phyloP scores from a whole-genome alignment of 2,797 vertebrate genomes.

The Tokudaia tokunoshimensis region DNA sequence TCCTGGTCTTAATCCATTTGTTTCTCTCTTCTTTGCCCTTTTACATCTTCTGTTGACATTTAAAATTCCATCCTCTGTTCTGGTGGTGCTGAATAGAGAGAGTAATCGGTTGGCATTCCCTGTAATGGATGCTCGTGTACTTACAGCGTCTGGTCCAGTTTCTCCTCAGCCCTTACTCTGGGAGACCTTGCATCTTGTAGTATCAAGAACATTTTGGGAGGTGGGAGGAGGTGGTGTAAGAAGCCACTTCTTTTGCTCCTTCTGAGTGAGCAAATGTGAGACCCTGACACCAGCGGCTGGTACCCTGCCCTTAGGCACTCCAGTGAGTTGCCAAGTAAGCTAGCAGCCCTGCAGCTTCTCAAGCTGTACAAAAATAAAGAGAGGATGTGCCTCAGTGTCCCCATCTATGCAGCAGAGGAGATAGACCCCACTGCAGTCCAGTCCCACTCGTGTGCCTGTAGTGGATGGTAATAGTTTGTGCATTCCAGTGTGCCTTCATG shows the following conservation, averaged over 20 bases:
- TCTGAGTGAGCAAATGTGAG: neutral
- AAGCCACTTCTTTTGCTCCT: neutral
- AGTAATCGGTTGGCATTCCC: conserved; percentile 69
- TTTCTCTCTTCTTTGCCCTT: conserved; percentile 65
- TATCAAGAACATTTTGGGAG: conserved; percentile 17
- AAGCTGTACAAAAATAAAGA: neutral
- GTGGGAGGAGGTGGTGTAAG: neutral
- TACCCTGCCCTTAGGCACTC: neutral
- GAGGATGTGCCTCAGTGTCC: neutral
- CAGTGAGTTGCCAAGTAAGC: neutral
- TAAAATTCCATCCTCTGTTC: conserved; percentile 67
- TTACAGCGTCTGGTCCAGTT: conserved; percentile 65
- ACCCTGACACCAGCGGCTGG: neutral
- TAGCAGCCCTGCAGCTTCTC: neutral
- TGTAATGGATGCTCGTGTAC: conserved; percentile 52
- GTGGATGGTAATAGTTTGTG: neutral
- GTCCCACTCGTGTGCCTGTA: neutral
- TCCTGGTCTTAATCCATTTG: conserved; percentile 60
- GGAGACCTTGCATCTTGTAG: conserved; percentile 14
- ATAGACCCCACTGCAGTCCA: fast-evolving
- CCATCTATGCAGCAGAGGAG: neutral
- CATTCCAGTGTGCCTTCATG: neutral
- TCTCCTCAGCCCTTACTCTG: conserved; percentile 68
- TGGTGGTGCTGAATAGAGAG: conserved; percentile 71
- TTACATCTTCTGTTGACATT: conserved; percentile 73